phyloP scores from a whole-genome alignment of 2,797 vertebrate genomes.

The Philypnodon macrostomus region DNA sequence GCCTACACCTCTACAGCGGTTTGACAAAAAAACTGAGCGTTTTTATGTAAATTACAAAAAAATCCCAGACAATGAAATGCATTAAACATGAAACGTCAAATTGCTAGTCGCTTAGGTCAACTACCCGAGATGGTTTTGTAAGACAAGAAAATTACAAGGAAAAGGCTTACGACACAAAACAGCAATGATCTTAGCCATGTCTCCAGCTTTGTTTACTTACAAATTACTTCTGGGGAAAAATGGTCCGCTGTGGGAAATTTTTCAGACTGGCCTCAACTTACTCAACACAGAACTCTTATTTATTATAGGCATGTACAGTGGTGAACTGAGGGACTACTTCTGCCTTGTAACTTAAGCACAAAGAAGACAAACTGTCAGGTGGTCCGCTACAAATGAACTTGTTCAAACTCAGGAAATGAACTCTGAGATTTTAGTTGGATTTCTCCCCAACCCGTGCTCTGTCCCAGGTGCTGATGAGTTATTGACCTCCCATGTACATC shows the following conservation, averaged over 20 bases:
- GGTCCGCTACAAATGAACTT: constrained; percentile 50
- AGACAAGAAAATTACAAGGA: constrained; percentile 50
- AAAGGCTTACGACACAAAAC: constrained; percentile 34
- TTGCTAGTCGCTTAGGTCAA: constrained; percentile 49
- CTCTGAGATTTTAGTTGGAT: constrained; percentile 23
- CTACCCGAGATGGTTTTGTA: constrained; percentile 26
- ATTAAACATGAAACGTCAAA: constrained; percentile 56
- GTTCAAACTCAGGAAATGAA: constrained; percentile 56
- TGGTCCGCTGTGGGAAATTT: constrained; percentile 39
- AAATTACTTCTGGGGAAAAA: constrained; percentile 18
- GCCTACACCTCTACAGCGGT: constrained; percentile 59
- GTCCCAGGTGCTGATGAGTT: constrained; percentile 59
- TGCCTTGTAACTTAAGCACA: constrained; percentile 16
- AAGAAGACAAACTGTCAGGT: constrained; percentile 32
- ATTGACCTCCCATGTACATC: constrained; percentile 41
- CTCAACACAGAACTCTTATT: constrained; percentile 7
- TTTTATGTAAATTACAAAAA: constrained; percentile 49
- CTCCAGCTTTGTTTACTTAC: constrained; percentile 31
- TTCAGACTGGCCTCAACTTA: constrained; percentile 35
- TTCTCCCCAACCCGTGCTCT: constrained; percentile 19
- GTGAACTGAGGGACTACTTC: constrained; percentile 5
- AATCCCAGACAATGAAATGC: constrained; percentile 51
- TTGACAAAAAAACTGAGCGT: constrained; percentile 61
- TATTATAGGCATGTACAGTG: constrained; percentile 11
- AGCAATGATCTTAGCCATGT: constrained; percentile 47